phyloP scores from a whole-genome alignment of 1,140 invertebrate species.

The Ooceraea biroi region DNA sequence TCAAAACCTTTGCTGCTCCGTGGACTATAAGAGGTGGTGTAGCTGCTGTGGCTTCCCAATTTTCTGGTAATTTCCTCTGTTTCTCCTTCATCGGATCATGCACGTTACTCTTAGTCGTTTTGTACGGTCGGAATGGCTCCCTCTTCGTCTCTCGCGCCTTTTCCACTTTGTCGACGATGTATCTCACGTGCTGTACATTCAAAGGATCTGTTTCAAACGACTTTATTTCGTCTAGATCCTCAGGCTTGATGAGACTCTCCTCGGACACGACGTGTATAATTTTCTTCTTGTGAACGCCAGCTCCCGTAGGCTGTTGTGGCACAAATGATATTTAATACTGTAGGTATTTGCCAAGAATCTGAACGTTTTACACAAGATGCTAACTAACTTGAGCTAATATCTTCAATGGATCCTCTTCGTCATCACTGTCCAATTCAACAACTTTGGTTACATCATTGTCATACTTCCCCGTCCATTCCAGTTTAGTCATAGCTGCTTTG shows the following conservation, averaged over 20 bases:
- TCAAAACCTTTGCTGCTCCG: slow-evolving; percentile 86
- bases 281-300: slow-evolving; percentile 87
- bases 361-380: slow-evolving; percentile 8
- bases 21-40: slow-evolving; percentile 87
- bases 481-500: slow-evolving; percentile 87
- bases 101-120: slow-evolving; percentile 88
- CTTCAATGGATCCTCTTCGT: slow-evolving; percentile 89
- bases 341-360: no score
- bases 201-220: slow-evolving; percentile 75
- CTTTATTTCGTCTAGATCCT: slow-evolving; percentile 88
- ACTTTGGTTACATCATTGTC: slow-evolving; percentile 72
- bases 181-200: slow-evolving; percentile 86
- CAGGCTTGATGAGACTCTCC: slow-evolving; percentile 87
- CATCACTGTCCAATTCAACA: slow-evolving; percentile 88
- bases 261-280: slow-evolving; percentile 86
- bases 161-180: slow-evolving; percentile 88
- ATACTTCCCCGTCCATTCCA: slow-evolving; percentile 90
- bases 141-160: slow-evolving; percentile 79
- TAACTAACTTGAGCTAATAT: slow-evolving; percentile 88
- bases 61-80: slow-evolving; percentile 86
- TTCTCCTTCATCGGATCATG: slow-evolving; percentile 89
- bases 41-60: slow-evolving; percentile 91
- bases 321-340: slow-evolving; percentile 36
- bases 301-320: slow-evolving; percentile 82
- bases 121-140: slow-evolving; percentile 88